Evolutionary conservation across 2,888 invertebrate species (phyloP), one percentile per base, ranked within the genome.

Genomic region (Brachyptera putata): DNA sequence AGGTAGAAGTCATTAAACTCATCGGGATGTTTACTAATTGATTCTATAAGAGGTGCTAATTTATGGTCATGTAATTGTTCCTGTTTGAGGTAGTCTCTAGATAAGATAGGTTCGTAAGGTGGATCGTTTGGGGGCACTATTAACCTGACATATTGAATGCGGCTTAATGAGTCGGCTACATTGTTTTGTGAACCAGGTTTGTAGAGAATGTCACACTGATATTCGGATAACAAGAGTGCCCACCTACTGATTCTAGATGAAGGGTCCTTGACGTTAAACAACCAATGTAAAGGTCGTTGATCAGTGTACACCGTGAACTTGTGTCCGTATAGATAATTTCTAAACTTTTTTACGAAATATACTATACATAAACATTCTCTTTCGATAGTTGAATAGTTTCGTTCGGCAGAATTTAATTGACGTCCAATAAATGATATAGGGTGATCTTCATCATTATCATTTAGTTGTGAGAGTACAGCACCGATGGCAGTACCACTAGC

Each of bases 381-480:
- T 18, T 66, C 63, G 5, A 56, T 61, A 11, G 62, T 43, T 9
- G 53, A 5, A 22, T 61, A 66, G n/a, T 24, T 57, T 7, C 5
- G 43, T 55, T 64, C 64, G 1, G 61, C 26, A 2, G 36, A 25
- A 14, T 49, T 62, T 14, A 63, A 34, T 3, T 58, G 39, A 18
- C 66, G 48, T 11, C 62, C 63, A 1, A 66, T 62, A 46, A 62
- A 68, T 9, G 65, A 64, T 2, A 68, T 43, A 1, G 65, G 63
- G 11, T 60, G 61, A 22, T 65, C 65, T 4, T 46, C 30, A 2
- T 55, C 58, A 3, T 46, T 48, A 1, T 50, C 13, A 3, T 34
- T 16, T n/a, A n/a, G n/a, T 50, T 66, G 66, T 0, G 62, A 49
- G 11, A 66, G 30, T 1, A 66, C 46, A 2, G 63, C 63, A 1